These are phyloP conservation scores for Pterocles orientalis DNA, from an alignment of 2,113 vertebrate species.

Conservation along the genomic window DNA sequence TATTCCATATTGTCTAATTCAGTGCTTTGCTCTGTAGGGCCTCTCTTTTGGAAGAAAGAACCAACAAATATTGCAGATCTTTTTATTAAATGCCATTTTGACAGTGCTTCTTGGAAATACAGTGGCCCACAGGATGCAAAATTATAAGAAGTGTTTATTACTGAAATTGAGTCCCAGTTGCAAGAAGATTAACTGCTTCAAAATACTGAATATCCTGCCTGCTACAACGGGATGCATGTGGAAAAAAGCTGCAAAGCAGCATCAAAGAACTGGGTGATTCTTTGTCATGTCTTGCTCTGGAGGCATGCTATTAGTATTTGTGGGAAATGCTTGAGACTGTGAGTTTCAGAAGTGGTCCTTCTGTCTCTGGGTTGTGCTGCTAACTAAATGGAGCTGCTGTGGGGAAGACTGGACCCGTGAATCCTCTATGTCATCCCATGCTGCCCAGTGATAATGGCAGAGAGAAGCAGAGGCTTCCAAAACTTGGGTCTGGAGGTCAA, in stretches of 20 bases:
- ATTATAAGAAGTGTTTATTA: conserved; percentile 33
- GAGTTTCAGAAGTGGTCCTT: not conserved
- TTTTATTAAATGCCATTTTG: conserved; percentile 45
- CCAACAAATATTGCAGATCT: not conserved
- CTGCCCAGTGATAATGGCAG: fast-evolving
- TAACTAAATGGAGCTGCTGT: not conserved
- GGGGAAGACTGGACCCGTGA: not conserved
- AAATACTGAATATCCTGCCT: conserved; percentile 12
- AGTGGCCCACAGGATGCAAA: conserved; percentile 14
- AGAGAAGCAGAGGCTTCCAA: not conserved
- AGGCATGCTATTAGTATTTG: not conserved
- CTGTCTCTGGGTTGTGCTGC: not conserved
- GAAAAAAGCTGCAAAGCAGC: not conserved
- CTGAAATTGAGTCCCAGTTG: not conserved
- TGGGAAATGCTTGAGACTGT: not conserved
- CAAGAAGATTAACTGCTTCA: conserved; percentile 9
- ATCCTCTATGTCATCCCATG: not conserved
- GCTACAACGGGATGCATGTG: not conserved
- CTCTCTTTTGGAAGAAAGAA: not conserved
- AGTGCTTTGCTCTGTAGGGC: not conserved
- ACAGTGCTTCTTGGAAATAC: conserved; percentile 22
- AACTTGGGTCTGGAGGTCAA: not conserved
- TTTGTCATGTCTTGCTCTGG: not conserved
- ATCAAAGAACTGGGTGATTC: not conserved
- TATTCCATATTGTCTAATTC: not conserved